Conservation (phyloP, 2,888 invertebrate genomes). For the Phalangium opilio region DNA sequence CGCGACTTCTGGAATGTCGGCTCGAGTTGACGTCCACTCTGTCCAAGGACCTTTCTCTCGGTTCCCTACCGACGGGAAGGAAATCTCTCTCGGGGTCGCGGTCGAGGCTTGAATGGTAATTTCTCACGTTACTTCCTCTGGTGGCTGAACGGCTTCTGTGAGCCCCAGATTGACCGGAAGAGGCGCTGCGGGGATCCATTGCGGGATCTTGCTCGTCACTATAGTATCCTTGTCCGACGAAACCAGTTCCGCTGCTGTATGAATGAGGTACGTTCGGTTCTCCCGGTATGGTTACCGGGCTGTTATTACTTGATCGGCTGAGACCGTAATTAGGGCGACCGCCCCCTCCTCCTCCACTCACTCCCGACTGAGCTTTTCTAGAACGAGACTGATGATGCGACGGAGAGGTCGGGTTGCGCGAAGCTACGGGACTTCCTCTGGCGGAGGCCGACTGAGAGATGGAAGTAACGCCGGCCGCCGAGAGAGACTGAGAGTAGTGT, state of each 20-base stretch:
- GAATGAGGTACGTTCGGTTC: constrained; percentile 18
- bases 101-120: constrained; percentile 42
- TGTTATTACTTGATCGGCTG: constrained; percentile 20
- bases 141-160: constrained; percentile 17
- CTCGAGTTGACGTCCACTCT: constrained; percentile 27
- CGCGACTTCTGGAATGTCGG: constrained; percentile 30
- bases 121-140: constrained; percentile 23
- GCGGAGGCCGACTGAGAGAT: constrained; percentile 20
- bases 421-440: constrained; percentile 17
- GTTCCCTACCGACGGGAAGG: constrained; percentile 50
- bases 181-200: constrained; percentile 14
- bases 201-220: constrained; percentile 17
- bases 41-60: constrained; percentile 50
- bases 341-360: constrained; percentile 3
- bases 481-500: neutral
- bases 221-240: constrained; percentile 19
- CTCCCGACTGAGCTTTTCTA: neutral
- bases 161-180: constrained; percentile 8
- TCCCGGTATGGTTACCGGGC: constrained; percentile 18
- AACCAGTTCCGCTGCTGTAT: constrained; percentile 14
- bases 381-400: neutral
- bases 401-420: constrained; percentile 13
- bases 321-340: constrained; percentile 16
- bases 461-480: constrained; percentile 8
- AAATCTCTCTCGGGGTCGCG: constrained; percentile 59